phyloP scores from a whole-genome alignment of 2,113 vertebrate species.

The Pungitius pungitius region DNA sequence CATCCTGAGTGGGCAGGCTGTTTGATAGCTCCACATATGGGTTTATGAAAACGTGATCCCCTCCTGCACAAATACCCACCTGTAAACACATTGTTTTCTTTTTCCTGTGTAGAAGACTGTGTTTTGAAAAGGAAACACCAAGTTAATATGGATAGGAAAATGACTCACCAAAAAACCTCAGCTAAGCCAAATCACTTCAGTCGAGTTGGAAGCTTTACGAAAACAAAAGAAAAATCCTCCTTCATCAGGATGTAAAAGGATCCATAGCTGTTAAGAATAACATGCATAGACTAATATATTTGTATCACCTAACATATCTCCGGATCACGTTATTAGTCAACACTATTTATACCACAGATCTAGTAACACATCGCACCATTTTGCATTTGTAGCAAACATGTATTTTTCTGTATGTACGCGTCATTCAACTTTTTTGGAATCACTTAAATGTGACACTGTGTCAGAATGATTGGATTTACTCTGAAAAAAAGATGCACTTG shows the following conservation, averaged over 20 bases:
- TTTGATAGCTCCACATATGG: constrained; percentile 30
- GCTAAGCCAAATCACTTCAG: neutral
- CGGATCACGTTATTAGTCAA: constrained; percentile 61
- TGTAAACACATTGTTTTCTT: constrained; percentile 23
- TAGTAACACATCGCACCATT: constrained; percentile 26
- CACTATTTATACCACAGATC: constrained; percentile 54
- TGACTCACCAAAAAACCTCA: neutral
- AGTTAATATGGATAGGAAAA: too few relatives aligned
- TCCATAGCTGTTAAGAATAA: constrained; percentile 73
- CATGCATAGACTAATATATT: constrained; percentile 78
- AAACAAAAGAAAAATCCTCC: neutral
- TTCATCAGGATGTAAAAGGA: constrained; percentile 39
- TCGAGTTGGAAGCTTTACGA: too few relatives aligned
- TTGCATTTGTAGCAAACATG: constrained; percentile 9
- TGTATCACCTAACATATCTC: constrained; percentile 66
- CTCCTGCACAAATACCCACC: constrained; percentile 12
- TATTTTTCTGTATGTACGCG: neutral
- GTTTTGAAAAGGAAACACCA: constrained; percentile 8
- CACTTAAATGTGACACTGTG: neutral
- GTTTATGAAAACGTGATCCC: constrained; percentile 14
- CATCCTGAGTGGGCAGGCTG: constrained; percentile 2
- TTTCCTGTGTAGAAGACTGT: constrained; percentile 16
- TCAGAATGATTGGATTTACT: constrained; percentile 7
- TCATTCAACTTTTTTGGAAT: neutral
- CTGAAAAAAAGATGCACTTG: constrained; percentile 6